phyloP scores from a whole-genome alignment of 2,888 invertebrate genomes.

The Scaptomyza caliginosa region DNA sequence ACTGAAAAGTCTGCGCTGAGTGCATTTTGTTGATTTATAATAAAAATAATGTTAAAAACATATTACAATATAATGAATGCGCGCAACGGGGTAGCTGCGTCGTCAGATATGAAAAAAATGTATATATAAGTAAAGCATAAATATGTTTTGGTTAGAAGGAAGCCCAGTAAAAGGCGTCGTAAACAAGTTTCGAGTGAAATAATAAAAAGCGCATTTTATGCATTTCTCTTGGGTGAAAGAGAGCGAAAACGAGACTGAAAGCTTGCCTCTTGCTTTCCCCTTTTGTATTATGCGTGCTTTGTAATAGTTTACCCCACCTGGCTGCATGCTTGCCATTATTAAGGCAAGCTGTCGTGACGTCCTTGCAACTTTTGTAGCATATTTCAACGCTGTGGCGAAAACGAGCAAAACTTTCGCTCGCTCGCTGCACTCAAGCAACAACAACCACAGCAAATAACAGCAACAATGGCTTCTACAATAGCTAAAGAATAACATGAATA shows the following conservation, averaged over 20 bases:
- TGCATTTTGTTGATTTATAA: constrained; percentile 75
- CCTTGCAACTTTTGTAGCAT: constrained; percentile 74
- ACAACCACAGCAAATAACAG: constrained; percentile 12
- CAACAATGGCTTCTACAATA: constrained; percentile 24
- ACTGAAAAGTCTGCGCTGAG: constrained; percentile 58
- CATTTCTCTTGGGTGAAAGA: constrained; percentile 40
- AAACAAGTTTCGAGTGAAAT: constrained; percentile 78
- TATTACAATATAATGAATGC: constrained; percentile 73
- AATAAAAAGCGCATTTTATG: constrained; percentile 77
- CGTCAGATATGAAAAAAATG: constrained; percentile 39
- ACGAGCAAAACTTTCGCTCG: constrained; percentile 57
- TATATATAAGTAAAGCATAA: not conserved
- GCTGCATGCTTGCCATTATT: constrained; percentile 31
- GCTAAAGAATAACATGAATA: constrained; percentile 61
- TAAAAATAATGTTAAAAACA: constrained; percentile 75
- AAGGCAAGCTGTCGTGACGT: constrained; percentile 71
- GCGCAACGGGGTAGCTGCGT: constrained; percentile 33
- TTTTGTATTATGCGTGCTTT: constrained; percentile 67
- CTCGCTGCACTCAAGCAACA: constrained; percentile 49
- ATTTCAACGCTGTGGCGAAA: constrained; percentile 60
- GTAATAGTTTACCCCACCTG: constrained; percentile 50
- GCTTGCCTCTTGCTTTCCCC: constrained; percentile 16
- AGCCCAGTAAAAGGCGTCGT: constrained; percentile 54
- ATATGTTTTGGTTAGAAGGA: not conserved
- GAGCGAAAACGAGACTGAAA: not conserved